These are phyloP conservation scores for Lophochroa leadbeateri DNA, from an alignment of 2,113 vertebrate genomes.

Conservation along the genomic window DNA sequence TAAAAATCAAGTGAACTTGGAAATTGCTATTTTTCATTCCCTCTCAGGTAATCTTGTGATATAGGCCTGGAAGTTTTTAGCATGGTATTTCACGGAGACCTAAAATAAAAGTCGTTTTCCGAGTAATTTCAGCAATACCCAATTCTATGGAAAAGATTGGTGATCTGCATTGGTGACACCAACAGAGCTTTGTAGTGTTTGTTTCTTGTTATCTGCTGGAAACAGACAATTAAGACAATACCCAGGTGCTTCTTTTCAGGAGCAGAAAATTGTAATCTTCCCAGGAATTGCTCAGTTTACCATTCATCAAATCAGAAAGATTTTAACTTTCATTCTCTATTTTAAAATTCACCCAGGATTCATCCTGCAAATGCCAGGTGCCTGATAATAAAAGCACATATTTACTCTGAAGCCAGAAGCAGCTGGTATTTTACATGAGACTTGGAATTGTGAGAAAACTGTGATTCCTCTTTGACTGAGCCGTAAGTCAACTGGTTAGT, in stretches of 20 bases:
- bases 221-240: neutral
- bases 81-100: neutral
- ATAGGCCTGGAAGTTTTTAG: neutral
- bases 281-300: constrained; percentile 33
- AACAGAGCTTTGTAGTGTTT: neutral
- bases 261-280: constrained; percentile 23
- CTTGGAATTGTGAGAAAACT: neutral
- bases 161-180: neutral
- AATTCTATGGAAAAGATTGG: neutral
- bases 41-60: neutral
- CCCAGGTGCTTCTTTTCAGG: neutral
- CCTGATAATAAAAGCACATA: constrained; percentile 26
- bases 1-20: neutral
- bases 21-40: neutral
- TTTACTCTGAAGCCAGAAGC: constrained; percentile 14
- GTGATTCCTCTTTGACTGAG: neutral
- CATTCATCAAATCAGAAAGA: constrained; percentile 6
- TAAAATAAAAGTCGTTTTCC: neutral
- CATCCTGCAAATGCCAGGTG: constrained; percentile 32
- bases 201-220: neutral
- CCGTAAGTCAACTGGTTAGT: neutral
- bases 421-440: neutral
- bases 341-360: constrained; percentile 49
- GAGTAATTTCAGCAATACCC: neutral
- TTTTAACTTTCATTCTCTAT: constrained; percentile 49